These are phyloP conservation scores for Acanthisitta chloris DNA, from an alignment of 2,113 vertebrate species.

Conservation along the genomic window DNA sequence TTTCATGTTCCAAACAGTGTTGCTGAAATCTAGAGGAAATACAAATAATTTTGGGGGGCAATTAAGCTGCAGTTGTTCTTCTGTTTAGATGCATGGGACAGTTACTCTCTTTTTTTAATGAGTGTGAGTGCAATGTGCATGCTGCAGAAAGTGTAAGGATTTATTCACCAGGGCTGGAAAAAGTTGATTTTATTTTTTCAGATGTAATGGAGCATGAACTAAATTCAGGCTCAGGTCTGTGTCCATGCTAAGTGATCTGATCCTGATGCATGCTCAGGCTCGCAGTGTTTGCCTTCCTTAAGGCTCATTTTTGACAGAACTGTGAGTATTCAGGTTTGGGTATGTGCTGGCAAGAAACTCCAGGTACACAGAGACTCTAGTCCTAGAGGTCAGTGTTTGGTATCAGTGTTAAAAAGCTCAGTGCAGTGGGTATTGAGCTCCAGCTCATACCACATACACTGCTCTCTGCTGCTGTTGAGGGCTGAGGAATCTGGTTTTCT, in stretches of 20 bases:
- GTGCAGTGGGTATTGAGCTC: not conserved
- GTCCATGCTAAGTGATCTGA: not conserved
- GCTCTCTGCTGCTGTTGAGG: not conserved
- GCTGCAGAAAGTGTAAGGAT: not conserved
- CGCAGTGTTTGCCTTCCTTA: not conserved
- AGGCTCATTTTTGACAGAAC: not conserved
- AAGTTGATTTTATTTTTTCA: not conserved
- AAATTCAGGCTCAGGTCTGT: not conserved
- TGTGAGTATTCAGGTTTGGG: not conserved
- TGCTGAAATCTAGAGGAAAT: not conserved
- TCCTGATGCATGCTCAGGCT: not conserved
- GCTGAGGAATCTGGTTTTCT: not conserved
- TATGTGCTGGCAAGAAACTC: not conserved
- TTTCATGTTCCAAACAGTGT: not conserved
- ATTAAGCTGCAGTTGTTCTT: not conserved
- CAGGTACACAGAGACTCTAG: not conserved
- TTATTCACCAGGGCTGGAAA: not conserved
- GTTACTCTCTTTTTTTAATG: not conserved
- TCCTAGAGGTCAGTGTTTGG: not conserved
- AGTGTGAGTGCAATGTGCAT: not conserved
- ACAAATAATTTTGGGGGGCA: not conserved
- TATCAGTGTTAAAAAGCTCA: not conserved
- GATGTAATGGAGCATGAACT: not conserved
- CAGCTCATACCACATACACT: fast-evolving
- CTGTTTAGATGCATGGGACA: not conserved